Percentiles rank a stretch among this genome's conserved stretches.
phyloP scores from a whole-genome alignment of 1,140 invertebrate genomes.

The Drosophila suzukii region DNA sequence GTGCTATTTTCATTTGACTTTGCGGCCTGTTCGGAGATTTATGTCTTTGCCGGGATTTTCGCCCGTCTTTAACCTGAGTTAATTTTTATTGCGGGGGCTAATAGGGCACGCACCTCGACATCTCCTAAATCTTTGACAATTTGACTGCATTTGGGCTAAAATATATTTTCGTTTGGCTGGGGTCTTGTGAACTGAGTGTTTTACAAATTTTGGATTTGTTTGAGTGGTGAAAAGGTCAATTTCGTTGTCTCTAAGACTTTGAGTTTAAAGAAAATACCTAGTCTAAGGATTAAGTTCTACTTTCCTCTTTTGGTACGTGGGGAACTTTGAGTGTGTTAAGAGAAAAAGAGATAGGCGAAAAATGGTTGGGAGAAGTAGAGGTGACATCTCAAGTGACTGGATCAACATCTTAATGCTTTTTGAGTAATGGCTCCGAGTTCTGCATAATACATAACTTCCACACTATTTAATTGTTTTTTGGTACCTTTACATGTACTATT shows the following conservation, averaged over 20 bases:
- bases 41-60: conserved; percentile 52
- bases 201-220: conserved; percentile 40
- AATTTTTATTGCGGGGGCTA: conserved; percentile 60
- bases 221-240: conserved; percentile 20
- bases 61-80: conserved; percentile 44
- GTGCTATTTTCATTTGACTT: conserved; percentile 74
- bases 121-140: conserved; percentile 67
- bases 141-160: conserved; percentile 38
- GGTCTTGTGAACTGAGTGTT: conserved; percentile 1
- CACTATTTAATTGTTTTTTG: no score
- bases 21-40: conserved; percentile 59
- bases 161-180: conserved; percentile 2
- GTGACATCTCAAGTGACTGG: conserved; percentile 1
- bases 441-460: no score
- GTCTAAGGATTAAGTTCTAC: conserved; percentile 2
- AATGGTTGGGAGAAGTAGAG: neutral
- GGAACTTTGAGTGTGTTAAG: neutral
- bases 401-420: conserved; percentile 1
- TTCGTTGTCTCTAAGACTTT: neutral
- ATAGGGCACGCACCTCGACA: conserved; percentile 38
- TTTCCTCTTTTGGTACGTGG: neutral
- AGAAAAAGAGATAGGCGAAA: neutral
- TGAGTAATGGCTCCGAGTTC: no score
- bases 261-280: neutral
- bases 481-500: no score